Evolutionary conservation across 2,797 vertebrate genomes (phyloP).

Genomic region (Petrocephalus schoutedeni): DNA sequence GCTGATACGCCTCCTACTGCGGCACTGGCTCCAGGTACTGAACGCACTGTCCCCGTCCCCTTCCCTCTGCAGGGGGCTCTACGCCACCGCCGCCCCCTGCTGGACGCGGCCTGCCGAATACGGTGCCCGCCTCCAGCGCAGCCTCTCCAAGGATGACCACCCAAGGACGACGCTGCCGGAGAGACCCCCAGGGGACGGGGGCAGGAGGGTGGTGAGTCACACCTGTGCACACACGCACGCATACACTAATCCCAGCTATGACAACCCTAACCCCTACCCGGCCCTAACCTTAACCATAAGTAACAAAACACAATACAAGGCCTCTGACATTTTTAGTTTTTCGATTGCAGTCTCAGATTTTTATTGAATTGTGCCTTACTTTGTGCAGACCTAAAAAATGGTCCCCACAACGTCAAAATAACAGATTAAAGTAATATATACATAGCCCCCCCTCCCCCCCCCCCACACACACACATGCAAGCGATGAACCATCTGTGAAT

Average conservation of each 20-base stretch:
- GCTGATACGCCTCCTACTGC: constrained; percentile 23
- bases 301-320: not conserved
- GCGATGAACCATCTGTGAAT: not conserved
- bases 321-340: too few relatives aligned
- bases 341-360: too few relatives aligned
- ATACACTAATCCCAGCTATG: not conserved
- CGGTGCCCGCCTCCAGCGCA: constrained; percentile 67
- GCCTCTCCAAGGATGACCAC: constrained; percentile 84
- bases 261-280: not conserved
- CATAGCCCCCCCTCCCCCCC: not conserved
- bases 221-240: not conserved
- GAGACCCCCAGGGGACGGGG: constrained; percentile 70
- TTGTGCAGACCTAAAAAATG: too few relatives aligned
- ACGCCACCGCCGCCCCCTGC: constrained; percentile 68
- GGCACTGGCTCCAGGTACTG: constrained; percentile 27
- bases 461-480: not conserved
- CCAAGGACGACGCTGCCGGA: constrained; percentile 80
- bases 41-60: constrained; percentile 38
- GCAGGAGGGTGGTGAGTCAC: constrained; percentile 75
- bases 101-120: constrained; percentile 61
- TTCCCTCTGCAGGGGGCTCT: constrained; percentile 68
- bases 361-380: too few relatives aligned
- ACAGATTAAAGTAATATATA: too few relatives aligned
- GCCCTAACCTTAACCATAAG: not conserved
- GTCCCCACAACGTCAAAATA: too few relatives aligned